These are phyloP conservation scores for Nemoura dubitans DNA, from an alignment of 2,888 invertebrate genomes.

Conservation along the genomic window DNA sequence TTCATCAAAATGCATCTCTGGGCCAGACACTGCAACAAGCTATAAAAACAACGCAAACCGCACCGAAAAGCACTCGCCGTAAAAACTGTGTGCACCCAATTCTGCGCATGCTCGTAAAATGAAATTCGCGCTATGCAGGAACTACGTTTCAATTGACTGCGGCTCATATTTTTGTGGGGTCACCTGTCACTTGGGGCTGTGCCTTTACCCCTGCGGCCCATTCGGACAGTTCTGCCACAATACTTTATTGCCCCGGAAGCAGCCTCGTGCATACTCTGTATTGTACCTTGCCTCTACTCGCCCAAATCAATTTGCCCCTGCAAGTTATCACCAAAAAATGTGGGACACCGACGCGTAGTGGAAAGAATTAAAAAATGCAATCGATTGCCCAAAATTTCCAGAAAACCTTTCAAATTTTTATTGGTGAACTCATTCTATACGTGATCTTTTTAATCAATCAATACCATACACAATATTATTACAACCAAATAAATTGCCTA, in stretches of 20 bases:
- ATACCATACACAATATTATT: neutral
- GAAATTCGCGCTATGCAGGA: neutral
- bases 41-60: neutral
- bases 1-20: constrained; percentile 28
- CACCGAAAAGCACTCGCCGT: constrained; percentile 18
- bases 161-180: neutral
- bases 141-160: neutral
- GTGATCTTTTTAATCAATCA: constrained; percentile 1
- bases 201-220: neutral
- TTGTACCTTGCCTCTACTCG: no score
- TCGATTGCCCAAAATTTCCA: neutral
- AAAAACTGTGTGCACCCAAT: neutral
- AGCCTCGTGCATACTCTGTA: neutral
- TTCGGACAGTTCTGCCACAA: neutral
- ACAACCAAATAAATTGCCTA: constrained; percentile 33
- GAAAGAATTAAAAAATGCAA: neutral
- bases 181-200: neutral
- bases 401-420: neutral
- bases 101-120: constrained; percentile 13
- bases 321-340: constrained; percentile 1
- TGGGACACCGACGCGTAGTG: neutral
- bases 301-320: neutral
- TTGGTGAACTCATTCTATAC: neutral
- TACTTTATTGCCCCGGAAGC: neutral
- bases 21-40: neutral